Evolutionary conservation across 35 echinoderm and acorn worm species (phyloP).

Genomic region (Holothuria glaberrima): DNA sequence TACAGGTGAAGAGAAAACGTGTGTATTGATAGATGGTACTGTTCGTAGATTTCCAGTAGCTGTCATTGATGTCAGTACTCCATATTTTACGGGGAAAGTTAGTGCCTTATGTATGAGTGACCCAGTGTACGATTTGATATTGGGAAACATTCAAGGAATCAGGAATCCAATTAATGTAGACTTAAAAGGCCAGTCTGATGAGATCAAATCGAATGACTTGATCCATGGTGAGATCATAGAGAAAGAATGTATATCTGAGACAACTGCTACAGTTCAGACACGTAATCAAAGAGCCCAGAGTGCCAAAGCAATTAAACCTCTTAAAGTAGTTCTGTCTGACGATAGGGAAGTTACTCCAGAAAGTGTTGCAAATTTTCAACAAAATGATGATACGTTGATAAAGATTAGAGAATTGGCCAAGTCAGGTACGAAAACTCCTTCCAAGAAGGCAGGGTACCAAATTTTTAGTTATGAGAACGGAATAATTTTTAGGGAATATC

Average conservation of each 20-base stretch:
- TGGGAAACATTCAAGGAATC: no score
- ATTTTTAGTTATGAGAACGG: neutral
- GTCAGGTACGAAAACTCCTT: neutral
- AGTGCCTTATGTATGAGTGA: constrained; percentile 54
- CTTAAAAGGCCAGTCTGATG: no score
- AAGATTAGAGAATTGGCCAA: neutral
- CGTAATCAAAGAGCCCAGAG: neutral
- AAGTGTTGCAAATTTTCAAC: neutral
- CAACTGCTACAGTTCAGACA: neutral
- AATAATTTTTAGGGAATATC: neutral
- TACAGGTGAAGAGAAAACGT: neutral
- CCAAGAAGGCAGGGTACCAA: neutral
- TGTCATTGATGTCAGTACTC: neutral
- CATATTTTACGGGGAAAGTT: neutral
- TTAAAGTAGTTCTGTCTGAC: neutral
- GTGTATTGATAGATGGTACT: constrained; percentile 31
- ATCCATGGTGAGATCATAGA: no score
- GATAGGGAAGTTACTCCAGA: neutral
- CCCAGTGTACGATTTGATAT: neutral
- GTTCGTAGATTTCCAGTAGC: constrained; percentile 2
- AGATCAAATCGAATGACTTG: no score
- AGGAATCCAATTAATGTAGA: no score
- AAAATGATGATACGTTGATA: neutral
- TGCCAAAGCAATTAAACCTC: neutral
- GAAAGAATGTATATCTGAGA: no score